Conservation (phyloP, 2,113 vertebrate genomes). For the Empidonax traillii region DNA sequence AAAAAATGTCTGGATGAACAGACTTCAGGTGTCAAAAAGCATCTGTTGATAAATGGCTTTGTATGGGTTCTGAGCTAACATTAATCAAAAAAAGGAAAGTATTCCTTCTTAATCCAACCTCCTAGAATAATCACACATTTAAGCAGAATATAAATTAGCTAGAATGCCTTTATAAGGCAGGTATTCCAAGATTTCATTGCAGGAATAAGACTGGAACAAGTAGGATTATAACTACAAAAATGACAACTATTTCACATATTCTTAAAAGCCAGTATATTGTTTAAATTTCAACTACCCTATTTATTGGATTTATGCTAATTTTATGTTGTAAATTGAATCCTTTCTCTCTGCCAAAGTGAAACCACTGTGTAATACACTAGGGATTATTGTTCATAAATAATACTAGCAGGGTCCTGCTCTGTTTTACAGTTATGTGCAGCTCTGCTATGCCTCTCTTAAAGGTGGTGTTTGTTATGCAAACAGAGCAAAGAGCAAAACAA, state of each 20-base stretch:
- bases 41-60: constrained; percentile 47
- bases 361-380: background rate
- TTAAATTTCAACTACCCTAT: background rate
- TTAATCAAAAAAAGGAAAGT: constrained; percentile 40
- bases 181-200: background rate
- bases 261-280: background rate
- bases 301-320: background rate
- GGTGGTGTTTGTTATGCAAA: background rate
- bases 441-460: background rate
- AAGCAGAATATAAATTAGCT: constrained; percentile 47
- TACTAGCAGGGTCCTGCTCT: background rate
- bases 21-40: constrained; percentile 34
- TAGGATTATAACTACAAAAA: background rate
- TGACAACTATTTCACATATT: background rate
- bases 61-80: constrained; percentile 1
- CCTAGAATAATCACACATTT: background rate
- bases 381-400: constrained; percentile 13
- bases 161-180: background rate
- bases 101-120: constrained; percentile 6
- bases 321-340: background rate
- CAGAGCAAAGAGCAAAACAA: background rate
- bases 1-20: constrained; percentile 20
- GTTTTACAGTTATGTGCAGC: background rate
- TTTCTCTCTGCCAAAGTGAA: background rate
- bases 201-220: background rate